phyloP scores from a whole-genome alignment of 1,140 invertebrate species.

The Paramacrobiotus metropolitanus region DNA sequence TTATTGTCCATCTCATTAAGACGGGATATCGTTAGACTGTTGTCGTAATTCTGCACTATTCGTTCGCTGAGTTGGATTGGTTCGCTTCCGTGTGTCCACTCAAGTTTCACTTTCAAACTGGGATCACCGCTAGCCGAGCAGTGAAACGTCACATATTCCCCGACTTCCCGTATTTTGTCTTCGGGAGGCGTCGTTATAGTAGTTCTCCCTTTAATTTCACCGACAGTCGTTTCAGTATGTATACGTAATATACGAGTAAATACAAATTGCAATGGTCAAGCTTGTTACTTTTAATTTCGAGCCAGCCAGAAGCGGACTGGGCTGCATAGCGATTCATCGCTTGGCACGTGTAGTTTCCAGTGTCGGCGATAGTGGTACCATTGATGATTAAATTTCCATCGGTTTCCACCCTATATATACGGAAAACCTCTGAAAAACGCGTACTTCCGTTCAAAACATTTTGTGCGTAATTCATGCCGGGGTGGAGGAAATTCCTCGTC shows the following conservation, averaged over 20 bases:
- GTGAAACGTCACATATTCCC: constrained; percentile 64
- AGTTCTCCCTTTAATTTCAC: constrained; percentile 40
- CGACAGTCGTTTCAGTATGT: too few species aligned
- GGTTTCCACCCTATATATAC: constrained; percentile 39
- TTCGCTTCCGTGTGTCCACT: constrained; percentile 63
- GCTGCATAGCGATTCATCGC: constrained; percentile 77
- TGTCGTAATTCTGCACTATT: constrained; percentile 37
- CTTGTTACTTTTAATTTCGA: constrained; percentile 50
- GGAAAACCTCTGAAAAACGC: too few species aligned
- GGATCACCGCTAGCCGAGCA: constrained; percentile 71
- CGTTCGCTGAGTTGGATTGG: constrained; percentile 58
- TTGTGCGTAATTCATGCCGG: constrained; percentile 41
- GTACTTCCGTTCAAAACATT: too few species aligned
- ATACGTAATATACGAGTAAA: too few species aligned
- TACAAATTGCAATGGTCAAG: background rate
- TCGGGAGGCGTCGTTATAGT: constrained; percentile 59
- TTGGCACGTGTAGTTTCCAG: constrained; percentile 66
- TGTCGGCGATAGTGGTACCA: constrained; percentile 55
- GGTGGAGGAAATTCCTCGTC: too few species aligned
- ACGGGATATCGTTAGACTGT: constrained; percentile 75
- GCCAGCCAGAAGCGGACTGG: constrained; percentile 41
- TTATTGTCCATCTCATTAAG: constrained; percentile 82
- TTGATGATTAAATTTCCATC: constrained; percentile 63
- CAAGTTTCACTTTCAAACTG: constrained; percentile 47
- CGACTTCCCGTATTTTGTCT: constrained; percentile 68